These are phyloP conservation scores for Hypsopygia costalis DNA, from an alignment of 2,888 invertebrate genomes.

Conservation along the genomic window DNA sequence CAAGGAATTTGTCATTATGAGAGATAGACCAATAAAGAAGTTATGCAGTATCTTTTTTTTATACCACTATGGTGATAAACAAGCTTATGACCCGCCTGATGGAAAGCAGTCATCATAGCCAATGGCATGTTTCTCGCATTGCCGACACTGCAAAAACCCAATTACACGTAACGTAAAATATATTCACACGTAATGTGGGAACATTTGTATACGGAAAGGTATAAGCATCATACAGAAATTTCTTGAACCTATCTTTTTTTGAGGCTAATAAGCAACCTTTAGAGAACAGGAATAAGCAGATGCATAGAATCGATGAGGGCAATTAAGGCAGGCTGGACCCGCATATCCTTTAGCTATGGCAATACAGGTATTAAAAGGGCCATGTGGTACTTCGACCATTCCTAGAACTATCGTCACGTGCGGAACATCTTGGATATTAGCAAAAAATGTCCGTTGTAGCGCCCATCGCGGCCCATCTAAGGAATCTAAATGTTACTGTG, in stretches of 20 bases:
- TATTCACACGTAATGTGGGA: too few relatives aligned
- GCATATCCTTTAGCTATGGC: constrained; percentile 28
- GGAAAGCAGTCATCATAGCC: too few relatives aligned
- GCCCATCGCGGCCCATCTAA: constrained; percentile 28
- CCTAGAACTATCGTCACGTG: constrained; percentile 67
- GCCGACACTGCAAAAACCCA: too few relatives aligned
- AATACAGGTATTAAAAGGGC: constrained; percentile 20
- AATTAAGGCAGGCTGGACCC: constrained; percentile 35
- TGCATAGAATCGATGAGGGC: constrained; percentile 23
- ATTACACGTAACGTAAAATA: too few relatives aligned
- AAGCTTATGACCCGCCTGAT: too few relatives aligned
- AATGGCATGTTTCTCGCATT: too few relatives aligned
- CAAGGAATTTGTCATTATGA: too few relatives aligned
- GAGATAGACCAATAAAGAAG: too few relatives aligned
- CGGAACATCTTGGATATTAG: constrained; percentile 40
- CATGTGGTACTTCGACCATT: constrained; percentile 53
- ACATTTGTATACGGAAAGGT: too few relatives aligned
- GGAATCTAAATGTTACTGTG: neutral
- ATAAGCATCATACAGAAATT: too few relatives aligned
- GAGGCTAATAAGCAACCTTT: constrained; percentile 2
- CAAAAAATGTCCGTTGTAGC: constrained; percentile 47
- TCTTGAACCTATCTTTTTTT: neutral
- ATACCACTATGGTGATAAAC: too few relatives aligned
- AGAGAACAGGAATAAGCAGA: constrained; percentile 24
- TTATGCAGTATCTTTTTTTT: too few relatives aligned